Evolutionary conservation across 2,113 vertebrate species (phyloP).

Genomic region (Sinocyclocheilus anshuiensis): DNA sequence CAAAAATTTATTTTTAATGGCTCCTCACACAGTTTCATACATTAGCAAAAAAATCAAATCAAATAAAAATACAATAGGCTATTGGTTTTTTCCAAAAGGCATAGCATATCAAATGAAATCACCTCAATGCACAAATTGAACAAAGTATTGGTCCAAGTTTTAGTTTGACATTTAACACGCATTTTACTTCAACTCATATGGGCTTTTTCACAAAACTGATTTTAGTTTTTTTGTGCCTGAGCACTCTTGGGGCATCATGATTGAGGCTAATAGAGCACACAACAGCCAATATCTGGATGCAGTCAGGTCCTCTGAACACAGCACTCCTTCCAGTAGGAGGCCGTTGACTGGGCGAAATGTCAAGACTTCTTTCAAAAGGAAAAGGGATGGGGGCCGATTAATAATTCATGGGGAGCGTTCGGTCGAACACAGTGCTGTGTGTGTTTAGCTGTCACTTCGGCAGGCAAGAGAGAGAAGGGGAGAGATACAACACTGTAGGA

Average conservation of each 20-base stretch:
- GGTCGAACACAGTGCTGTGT: slow-evolving; percentile 64
- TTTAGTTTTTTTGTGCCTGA: not conserved
- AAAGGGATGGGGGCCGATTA: slow-evolving; percentile 58
- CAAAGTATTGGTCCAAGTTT: not conserved
- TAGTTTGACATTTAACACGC: slow-evolving; percentile 1
- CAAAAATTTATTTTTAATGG: no score
- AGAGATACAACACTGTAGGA: slow-evolving; percentile 35
- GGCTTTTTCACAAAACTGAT: not conserved
- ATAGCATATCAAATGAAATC: no score
- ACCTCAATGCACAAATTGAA: no score
- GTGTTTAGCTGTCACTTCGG: slow-evolving; percentile 62
- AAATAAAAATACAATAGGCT: no score
- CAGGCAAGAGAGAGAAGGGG: slow-evolving; percentile 20
- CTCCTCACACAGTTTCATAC: no score
- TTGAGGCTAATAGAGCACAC: slow-evolving; percentile 56
- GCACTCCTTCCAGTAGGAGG: slow-evolving; percentile 57
- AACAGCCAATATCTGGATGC: slow-evolving; percentile 52
- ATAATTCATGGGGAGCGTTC: slow-evolving; percentile 68
- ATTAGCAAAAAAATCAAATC: no score
- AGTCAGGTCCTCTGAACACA: slow-evolving; percentile 56
- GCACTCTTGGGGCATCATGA: slow-evolving; percentile 27
- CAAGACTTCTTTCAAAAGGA: slow-evolving; percentile 56
- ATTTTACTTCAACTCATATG: not conserved
- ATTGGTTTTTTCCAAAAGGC: no score
- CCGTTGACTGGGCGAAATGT: slow-evolving; percentile 63